A percentile compares a stretch with the other conserved stretches of the same genome.
Conservation (phyloP, 2,888 invertebrate species). For the Meteorus colon region DNA sequence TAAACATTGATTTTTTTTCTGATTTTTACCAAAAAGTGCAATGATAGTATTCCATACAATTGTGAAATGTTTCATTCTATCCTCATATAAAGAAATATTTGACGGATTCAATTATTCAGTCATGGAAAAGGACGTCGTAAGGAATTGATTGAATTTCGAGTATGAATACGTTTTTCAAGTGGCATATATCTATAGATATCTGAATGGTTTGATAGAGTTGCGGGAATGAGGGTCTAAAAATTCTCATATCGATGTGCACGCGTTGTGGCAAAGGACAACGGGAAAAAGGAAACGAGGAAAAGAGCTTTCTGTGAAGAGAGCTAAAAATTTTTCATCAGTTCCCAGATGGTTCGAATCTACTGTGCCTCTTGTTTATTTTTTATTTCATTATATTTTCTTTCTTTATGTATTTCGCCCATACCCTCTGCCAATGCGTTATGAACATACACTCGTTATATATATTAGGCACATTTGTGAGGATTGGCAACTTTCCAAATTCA, state of each 20-base stretch:
- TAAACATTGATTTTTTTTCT: background rate
- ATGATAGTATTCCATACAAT: constrained; percentile 3
- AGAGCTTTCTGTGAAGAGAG: constrained; percentile 36
- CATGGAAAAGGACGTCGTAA: constrained; percentile 32
- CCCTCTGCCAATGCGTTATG: constrained; percentile 23
- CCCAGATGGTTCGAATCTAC: constrained; percentile 40
- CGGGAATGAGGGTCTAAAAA: constrained; percentile 33
- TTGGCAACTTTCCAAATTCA: constrained; percentile 51
- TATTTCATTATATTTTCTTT: background rate
- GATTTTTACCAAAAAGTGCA: constrained; percentile 16
- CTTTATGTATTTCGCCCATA: constrained; percentile 2
- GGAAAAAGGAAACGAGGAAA: background rate
- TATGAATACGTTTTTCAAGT: constrained; percentile 24
- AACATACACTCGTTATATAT: constrained; percentile 31
- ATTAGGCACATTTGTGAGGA: constrained; percentile 31
- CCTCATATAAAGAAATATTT: background rate
- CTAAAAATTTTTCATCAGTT: constrained; percentile 43
- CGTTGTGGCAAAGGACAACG: constrained; percentile 28
- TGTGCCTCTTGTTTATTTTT: background rate
- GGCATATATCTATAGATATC: constrained; percentile 6
- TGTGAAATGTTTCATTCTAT: background rate
- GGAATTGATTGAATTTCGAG: constrained; percentile 37
- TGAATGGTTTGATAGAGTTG: constrained; percentile 21
- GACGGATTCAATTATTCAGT: background rate
- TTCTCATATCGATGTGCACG: constrained; percentile 42